Evolutionary conservation across 2,113 vertebrate species (phyloP).

Genomic region (Notiomystis cincta): DNA sequence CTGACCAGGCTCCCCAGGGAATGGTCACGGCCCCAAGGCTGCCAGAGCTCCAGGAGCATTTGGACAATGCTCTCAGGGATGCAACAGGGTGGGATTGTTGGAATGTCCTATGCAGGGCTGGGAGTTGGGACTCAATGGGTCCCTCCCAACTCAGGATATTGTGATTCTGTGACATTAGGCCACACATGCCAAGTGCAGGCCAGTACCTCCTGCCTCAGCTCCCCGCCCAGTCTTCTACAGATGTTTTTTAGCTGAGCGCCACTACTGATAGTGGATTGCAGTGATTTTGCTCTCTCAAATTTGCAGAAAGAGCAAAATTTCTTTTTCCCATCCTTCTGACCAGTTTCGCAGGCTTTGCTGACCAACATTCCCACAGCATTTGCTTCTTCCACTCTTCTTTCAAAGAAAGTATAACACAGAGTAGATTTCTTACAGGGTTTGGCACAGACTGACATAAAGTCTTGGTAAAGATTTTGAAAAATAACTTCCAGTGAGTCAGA

Average conservation of each 20-base stretch:
- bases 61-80: background rate
- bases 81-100: background rate
- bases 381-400: background rate
- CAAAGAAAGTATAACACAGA: conserved; percentile 7
- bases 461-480: conserved; percentile 8
- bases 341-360: background rate
- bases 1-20: background rate
- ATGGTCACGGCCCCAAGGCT: background rate
- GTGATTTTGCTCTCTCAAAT: background rate
- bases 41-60: background rate
- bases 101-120: background rate
- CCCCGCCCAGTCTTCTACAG: background rate
- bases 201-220: background rate
- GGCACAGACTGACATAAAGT: background rate
- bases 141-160: fast-evolving
- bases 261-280: background rate
- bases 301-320: background rate
- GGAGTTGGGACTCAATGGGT: fast-evolving
- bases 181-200: background rate
- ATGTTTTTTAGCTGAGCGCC: background rate
- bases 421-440: background rate
- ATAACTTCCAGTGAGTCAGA: background rate
- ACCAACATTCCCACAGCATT: background rate
- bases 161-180: background rate
- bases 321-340: background rate